Conservation (phyloP, 2,113 vertebrate species). For the Megatriorchis doriae region DNA sequence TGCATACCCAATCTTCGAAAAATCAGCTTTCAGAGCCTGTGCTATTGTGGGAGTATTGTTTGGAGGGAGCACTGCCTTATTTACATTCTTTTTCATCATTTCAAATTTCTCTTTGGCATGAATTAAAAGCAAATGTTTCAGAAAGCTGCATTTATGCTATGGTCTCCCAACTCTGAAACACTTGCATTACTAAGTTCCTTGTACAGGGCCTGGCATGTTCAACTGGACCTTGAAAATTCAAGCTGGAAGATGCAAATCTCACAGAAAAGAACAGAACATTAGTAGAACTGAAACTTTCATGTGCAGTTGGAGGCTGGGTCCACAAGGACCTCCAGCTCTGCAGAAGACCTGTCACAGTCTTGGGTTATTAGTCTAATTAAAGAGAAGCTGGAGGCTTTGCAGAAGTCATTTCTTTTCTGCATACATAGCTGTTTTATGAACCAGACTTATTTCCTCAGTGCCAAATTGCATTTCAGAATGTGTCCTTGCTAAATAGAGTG, state of each 20-base stretch:
- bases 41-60: neutral
- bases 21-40: neutral
- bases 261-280: neutral
- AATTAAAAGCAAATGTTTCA: neutral
- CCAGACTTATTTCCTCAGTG: slow-evolving; percentile 5
- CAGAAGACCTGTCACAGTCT: slow-evolving; percentile 7
- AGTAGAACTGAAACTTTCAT: neutral
- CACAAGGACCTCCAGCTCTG: neutral
- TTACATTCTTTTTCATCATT: neutral
- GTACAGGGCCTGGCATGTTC: neutral
- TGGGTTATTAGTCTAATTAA: slow-evolving; percentile 38
- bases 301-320: neutral
- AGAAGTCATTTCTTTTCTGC: slow-evolving; percentile 38
- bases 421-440: neutral
- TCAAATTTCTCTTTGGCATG: neutral
- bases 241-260: neutral
- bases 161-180: neutral
- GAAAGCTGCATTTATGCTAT: neutral
- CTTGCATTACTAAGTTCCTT: neutral
- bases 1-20: accelerated
- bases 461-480: slow-evolving; percentile 49
- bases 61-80: neutral
- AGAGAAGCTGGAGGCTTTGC: slow-evolving; percentile 8
- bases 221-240: neutral
- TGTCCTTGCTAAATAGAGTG: slow-evolving; percentile 39